These are phyloP conservation scores for Nyctibius grandis DNA, from an alignment of 2,797 vertebrate species.

Conservation along the genomic window DNA sequence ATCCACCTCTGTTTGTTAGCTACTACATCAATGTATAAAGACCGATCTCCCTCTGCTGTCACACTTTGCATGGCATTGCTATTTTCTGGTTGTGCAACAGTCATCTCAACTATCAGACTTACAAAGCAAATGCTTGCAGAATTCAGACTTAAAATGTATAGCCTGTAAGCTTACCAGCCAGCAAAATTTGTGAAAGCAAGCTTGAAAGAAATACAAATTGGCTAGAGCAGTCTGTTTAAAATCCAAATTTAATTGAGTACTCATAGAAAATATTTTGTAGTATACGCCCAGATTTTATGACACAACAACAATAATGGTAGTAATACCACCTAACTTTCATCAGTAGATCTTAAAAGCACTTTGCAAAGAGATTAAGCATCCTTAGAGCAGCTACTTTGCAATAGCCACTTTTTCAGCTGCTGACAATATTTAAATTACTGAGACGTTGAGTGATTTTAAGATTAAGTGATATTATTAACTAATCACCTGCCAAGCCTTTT, in stretches of 20 bases:
- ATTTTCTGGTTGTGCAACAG: neutral
- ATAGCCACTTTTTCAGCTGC: slow-evolving; percentile 23
- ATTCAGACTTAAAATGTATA: neutral
- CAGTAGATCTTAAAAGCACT: slow-evolving; percentile 41
- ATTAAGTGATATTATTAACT: slow-evolving; percentile 41
- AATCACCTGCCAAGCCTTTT: slow-evolving; percentile 45
- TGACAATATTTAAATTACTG: slow-evolving; percentile 43
- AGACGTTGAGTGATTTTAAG: no score
- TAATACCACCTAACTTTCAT: slow-evolving; percentile 49
- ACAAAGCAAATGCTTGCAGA: neutral
- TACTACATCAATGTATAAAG: neutral
- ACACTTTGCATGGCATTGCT: neutral
- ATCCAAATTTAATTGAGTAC: slow-evolving; percentile 36
- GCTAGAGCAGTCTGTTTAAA: neutral
- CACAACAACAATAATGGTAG: slow-evolving; percentile 36
- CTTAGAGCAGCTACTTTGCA: slow-evolving; percentile 27
- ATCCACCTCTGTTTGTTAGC: neutral
- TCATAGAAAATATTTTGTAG: slow-evolving; percentile 46
- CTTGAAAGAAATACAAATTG: neutral
- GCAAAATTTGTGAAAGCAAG: neutral
- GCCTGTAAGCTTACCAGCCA: neutral
- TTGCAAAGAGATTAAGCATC: slow-evolving; percentile 28
- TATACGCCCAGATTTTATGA: slow-evolving; percentile 37
- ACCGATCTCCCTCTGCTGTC: neutral
- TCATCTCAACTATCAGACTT: neutral